phyloP scores from a whole-genome alignment of 2,888 invertebrate genomes.

The Polietes domitor region DNA sequence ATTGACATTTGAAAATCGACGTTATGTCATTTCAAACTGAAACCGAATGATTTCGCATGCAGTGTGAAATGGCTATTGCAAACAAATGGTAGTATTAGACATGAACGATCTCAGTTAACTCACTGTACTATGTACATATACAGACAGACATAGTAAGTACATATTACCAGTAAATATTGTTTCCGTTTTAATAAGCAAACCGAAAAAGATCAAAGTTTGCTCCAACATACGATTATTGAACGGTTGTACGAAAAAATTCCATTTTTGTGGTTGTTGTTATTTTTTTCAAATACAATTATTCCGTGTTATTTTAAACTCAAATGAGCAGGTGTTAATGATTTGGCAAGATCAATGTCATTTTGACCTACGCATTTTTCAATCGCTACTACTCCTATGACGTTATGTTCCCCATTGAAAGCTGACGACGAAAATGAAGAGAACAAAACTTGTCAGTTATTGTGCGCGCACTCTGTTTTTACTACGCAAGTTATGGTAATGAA shows the following conservation, averaged over 20 bases:
- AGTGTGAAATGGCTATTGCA: too few species aligned
- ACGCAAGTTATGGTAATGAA: constrained; percentile 15
- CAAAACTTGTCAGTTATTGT: background rate
- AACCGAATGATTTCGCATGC: too few species aligned
- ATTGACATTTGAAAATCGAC: too few species aligned
- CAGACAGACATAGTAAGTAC: too few species aligned
- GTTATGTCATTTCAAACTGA: too few species aligned
- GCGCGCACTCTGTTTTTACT: background rate
- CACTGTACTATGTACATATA: too few species aligned
- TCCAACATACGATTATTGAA: background rate
- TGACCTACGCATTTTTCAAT: constrained; percentile 55
- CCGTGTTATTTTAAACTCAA: background rate
- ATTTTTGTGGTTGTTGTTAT: background rate
- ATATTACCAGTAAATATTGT: too few species aligned
- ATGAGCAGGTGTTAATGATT: constrained; percentile 58
- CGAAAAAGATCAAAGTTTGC: background rate
- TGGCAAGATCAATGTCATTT: constrained; percentile 64
- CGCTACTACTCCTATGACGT: background rate
- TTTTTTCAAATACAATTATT: background rate
- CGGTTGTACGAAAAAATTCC: background rate
- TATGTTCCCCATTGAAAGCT: background rate
- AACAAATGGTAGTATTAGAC: too few species aligned
- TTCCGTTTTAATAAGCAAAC: background rate
- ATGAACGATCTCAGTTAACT: too few species aligned
- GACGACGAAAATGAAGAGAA: background rate